Base-by-base conservation (phyloP, 2,888 invertebrate species). In the Tetramorium bicarinatum region DNA sequence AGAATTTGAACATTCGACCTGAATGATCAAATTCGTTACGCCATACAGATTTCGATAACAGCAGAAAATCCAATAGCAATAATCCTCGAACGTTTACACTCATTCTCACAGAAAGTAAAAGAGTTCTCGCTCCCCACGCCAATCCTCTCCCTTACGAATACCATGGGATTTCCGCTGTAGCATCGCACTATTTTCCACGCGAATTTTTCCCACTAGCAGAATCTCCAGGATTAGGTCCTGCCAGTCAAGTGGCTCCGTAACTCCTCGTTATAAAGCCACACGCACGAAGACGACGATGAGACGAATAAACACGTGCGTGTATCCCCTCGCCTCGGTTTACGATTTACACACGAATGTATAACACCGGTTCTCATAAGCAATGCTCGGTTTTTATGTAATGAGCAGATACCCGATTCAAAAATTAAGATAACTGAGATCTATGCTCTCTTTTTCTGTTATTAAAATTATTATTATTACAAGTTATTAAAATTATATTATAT, bases 231-330 rank as follows among this genome's bases (percentile, higher is more conserved):
- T 79, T 85, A 49, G 54, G 61, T 79, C 74, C 64, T 67, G 71
- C 64, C 75, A 85, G 87, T 81, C 85, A 87, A 87, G 85, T 85
- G 72, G 69, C 83, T 77, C 75, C 75, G 82, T 82, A 71, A 49
- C 67, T 85, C 66, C 52, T 59, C 54, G 67, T 72, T 80, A 82
- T 71, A 81, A 77, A 80, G 47, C 74, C 62, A 56, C 54, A 80
- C 59, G 59, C 66, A 49, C 61, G 21, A 47, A 67, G 6, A 47
- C 18, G 44, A 67, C 47, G 15, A 67, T 29, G 66, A 67, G 47
- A 67, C 66, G 29, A 67, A 67, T 67, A 67, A 80, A 56, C 64
- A 80, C 59, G n/a, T 41, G 67, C 52, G 54, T 38, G 61, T 38
- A 49, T 21, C n/a, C 54, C 69, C 71, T 47, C 34, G 54, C 71